Conservation (phyloP, 92 coral and sea anemone species). For the Paramuricea clavata region DNA sequence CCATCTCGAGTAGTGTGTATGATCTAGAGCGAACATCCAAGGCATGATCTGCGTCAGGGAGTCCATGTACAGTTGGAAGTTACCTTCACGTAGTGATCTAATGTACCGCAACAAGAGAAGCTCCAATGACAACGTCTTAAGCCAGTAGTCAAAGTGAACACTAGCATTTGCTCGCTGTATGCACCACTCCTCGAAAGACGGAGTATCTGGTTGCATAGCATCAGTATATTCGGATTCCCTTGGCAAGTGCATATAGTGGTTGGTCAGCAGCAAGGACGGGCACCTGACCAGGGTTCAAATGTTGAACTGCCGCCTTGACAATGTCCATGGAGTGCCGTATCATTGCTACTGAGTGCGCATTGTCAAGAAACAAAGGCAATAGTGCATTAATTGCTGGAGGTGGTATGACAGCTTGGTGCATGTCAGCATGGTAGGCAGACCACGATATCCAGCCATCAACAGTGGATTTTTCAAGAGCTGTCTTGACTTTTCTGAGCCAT, state of each 20-base stretch:
- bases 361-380: conserved; percentile 64
- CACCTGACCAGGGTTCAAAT: conserved; percentile 64
- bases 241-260: conserved; percentile 57
- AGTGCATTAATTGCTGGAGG: conserved; percentile 58
- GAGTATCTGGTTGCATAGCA: not conserved
- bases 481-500: conserved; percentile 24
- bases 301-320: conserved; percentile 43
- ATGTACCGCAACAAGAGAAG: too few relatives aligned
- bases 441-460: conserved; percentile 54
- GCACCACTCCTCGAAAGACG: conserved; percentile 19
- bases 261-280: conserved; percentile 67
- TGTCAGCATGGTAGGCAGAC: conserved; percentile 69
- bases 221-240: conserved; percentile 41
- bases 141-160: too few relatives aligned
- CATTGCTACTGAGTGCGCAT: conserved; percentile 69
- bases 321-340: conserved; percentile 60
- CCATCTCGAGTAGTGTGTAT: too few relatives aligned
- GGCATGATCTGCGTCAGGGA: too few relatives aligned
- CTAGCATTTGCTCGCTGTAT: too few relatives aligned
- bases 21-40: too few relatives aligned
- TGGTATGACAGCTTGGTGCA: conserved; percentile 39
- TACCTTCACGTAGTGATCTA: too few relatives aligned
- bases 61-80: too few relatives aligned
- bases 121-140: too few relatives aligned
- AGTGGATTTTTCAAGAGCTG: not conserved